Evolutionary conservation across 2,113 vertebrate genomes (phyloP).

Genomic region (Sinosuthora webbiana): DNA sequence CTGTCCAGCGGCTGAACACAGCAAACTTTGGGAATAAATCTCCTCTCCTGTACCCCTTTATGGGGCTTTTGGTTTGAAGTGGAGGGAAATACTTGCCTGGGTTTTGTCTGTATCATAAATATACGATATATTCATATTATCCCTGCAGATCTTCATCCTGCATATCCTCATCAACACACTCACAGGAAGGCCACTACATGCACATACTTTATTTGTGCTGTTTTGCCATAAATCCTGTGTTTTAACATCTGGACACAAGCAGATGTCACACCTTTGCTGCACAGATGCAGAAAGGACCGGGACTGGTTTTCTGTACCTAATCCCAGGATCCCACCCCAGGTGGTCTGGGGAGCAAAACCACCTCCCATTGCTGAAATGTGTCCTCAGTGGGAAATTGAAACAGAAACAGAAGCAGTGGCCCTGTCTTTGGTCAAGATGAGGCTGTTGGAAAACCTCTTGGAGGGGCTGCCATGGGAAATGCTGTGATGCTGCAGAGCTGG

Average conservation of each 20-base stretch:
- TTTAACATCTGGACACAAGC: rapidly evolving
- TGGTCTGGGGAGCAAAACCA: neutral
- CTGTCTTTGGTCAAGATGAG: neutral
- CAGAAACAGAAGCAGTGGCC: rapidly evolving
- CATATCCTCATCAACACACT: neutral
- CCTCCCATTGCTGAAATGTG: rapidly evolving
- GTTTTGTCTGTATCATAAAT: neutral
- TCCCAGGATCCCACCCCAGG: neutral
- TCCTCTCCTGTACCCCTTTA: neutral
- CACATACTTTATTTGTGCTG: neutral
- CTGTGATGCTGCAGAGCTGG: neutral
- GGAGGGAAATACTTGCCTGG: neutral
- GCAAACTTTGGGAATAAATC: neutral
- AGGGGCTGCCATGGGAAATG: neutral
- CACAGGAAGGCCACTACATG: neutral
- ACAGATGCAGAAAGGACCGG: neutral
- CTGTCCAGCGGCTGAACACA: neutral
- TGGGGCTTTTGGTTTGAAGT: neutral
- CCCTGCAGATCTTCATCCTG: neutral
- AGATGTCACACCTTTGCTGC: rapidly evolving
- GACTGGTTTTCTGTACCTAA: neutral
- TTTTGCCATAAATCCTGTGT: neutral
- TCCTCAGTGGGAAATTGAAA: neutral
- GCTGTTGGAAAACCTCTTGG: neutral
- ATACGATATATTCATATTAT: rapidly evolving